Conservation (phyloP, 2,113 vertebrate genomes). For the Lagenorhynchus albirostris region DNA sequence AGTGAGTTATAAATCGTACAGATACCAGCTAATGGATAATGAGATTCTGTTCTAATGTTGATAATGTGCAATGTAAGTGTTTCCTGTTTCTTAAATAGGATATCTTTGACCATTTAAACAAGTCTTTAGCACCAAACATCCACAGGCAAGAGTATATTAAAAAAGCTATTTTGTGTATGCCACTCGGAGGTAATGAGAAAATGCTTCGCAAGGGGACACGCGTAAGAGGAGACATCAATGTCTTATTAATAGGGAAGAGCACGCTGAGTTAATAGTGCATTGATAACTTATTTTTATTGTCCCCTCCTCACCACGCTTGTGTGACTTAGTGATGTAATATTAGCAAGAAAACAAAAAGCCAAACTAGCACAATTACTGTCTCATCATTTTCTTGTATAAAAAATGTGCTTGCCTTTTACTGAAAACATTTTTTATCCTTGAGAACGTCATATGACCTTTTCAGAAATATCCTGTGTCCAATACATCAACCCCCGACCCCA, state of each 20-base stretch:
- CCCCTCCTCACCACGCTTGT: conserved; percentile 71
- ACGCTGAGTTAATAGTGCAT: conserved; percentile 82
- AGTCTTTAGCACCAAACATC: conserved; percentile 85
- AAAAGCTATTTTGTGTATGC: conserved; percentile 87
- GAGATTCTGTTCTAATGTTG: conserved; percentile 80
- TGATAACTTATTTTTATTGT: conserved; percentile 85
- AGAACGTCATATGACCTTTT: conserved; percentile 71
- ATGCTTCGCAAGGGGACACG: conserved; percentile 82
- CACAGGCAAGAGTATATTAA: conserved; percentile 87
- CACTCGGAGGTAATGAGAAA: conserved; percentile 86
- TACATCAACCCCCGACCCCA: not conserved
- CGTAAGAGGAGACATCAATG: conserved; percentile 88
- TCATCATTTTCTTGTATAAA: conserved; percentile 75
- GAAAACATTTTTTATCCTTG: conserved; percentile 78
- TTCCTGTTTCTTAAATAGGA: conserved; percentile 85
- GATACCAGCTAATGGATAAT: conserved; percentile 79
- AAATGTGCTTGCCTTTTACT: conserved; percentile 72
- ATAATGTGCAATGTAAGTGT: conserved; percentile 82
- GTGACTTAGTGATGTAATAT: conserved; percentile 77
- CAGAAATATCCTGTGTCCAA: not conserved
- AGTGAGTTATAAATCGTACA: conserved; percentile 81
- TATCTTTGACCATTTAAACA: conserved; percentile 88
- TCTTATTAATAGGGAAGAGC: conserved; percentile 88
- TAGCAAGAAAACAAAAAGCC: conserved; percentile 82
- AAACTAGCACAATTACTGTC: conserved; percentile 67